phyloP scores from a whole-genome alignment of 1,140 invertebrate species.

The Eriocheir sinensis region DNA sequence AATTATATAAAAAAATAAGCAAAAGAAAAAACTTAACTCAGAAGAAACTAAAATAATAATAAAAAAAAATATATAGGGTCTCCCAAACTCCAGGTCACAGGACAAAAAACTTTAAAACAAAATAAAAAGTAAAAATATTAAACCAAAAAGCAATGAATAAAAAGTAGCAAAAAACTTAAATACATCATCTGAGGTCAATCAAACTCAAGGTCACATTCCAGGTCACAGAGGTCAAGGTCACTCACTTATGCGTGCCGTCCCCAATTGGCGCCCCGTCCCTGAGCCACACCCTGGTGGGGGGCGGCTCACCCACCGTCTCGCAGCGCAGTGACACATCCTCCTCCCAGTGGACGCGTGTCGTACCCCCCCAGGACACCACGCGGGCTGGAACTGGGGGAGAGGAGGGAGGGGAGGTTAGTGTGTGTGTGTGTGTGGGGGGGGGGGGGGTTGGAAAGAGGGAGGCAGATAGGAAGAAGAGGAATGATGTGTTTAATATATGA shows the following conservation, averaged over 20 bases:
- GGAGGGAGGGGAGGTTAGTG: neutral
- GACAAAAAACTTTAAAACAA: too few relatives aligned
- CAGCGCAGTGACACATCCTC: constrained; percentile 85
- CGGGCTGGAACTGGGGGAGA: constrained; percentile 48
- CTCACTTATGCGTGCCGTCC: constrained; percentile 60
- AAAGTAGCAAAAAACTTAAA: too few relatives aligned
- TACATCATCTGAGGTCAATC: too few relatives aligned
- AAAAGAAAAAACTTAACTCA: too few relatives aligned
- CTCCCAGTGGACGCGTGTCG: constrained; percentile 78
- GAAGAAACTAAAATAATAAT: too few relatives aligned
- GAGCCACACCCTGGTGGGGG: constrained; percentile 62
- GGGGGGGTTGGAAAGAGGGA: neutral
- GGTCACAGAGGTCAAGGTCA: neutral
- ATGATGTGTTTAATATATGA: too few relatives aligned
- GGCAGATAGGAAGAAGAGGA: neutral
- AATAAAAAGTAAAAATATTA: too few relatives aligned
- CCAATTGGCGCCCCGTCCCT: constrained; percentile 39
- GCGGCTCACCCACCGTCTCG: constrained; percentile 84
- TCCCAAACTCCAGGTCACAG: too few relatives aligned
- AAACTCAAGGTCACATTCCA: too few relatives aligned
- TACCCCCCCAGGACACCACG: constrained; percentile 66
- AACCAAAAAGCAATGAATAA: too few relatives aligned
- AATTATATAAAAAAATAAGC: too few relatives aligned
- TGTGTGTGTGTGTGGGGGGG: neutral
- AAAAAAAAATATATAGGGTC: too few relatives aligned